A percentile compares a stretch with the other conserved stretches of the same genome.
These are phyloP conservation scores for Dermochelys coriacea DNA, from an alignment of 2,797 vertebrate species.

Conservation along the genomic window DNA sequence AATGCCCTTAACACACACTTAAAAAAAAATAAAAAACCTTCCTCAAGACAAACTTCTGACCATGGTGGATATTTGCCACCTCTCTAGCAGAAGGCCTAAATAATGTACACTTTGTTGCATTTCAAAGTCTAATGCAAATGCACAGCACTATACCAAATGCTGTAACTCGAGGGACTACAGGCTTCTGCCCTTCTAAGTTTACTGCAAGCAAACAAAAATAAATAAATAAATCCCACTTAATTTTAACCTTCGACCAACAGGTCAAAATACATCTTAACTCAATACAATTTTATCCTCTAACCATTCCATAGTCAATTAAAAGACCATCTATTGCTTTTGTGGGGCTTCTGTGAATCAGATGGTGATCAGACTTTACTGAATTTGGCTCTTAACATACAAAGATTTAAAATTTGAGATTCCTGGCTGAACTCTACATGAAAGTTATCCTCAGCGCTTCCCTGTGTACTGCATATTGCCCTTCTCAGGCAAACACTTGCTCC, in stretches of 20 bases:
- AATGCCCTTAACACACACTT: neutral
- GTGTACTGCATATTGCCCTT: neutral
- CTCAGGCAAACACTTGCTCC: neutral
- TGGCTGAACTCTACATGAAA: neutral
- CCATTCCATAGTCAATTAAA: conserved; percentile 9
- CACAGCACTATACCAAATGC: neutral
- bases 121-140: neutral
- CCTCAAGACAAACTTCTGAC: neutral
- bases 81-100: neutral
- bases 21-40: neutral
- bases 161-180: neutral
- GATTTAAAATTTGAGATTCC: neutral
- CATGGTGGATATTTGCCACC: neutral
- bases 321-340: neutral
- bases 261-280: neutral
- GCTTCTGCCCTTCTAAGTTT: neutral
- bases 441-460: neutral
- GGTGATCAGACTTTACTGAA: neutral
- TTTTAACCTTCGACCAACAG: neutral
- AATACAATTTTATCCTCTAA: neutral
- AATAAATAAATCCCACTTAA: conserved; percentile 1
- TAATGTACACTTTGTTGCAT: neutral
- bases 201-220: conserved; percentile 4
- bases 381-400: neutral
- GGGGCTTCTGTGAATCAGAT: neutral